A percentile compares a stretch with the other conserved stretches of the same genome.
Conservation (phyloP, 92 coral and sea anemone genomes). For the Zoanthus sociatus region DNA sequence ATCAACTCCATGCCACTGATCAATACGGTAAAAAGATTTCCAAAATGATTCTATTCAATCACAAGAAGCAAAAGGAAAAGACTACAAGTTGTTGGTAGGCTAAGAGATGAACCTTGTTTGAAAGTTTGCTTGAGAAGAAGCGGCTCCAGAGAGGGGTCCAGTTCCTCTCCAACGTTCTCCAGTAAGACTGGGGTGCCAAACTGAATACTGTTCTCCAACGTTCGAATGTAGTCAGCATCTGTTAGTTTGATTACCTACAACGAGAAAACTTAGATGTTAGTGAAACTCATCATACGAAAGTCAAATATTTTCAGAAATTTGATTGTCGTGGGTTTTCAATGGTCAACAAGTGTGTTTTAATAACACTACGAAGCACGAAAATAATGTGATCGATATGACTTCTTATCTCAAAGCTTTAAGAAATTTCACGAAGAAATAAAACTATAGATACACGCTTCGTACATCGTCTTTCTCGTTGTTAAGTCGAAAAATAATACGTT, state of each 20-base stretch:
- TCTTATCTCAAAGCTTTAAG: no score
- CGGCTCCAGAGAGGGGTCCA: constrained; percentile 98
- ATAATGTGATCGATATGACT: no score
- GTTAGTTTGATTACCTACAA: constrained; percentile 96
- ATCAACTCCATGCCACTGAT: no score
- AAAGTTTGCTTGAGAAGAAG: constrained; percentile 94
- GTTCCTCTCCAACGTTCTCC: constrained; percentile 98
- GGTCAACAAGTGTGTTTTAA: no score
- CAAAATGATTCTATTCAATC: no score
- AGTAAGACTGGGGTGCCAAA: constrained; percentile 98
- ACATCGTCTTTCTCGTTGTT: not conserved
- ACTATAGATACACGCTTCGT: not conserved
- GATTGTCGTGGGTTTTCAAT: no score
- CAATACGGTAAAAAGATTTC: no score
- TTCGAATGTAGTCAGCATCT: constrained; percentile 95
- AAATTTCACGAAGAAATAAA: no score
- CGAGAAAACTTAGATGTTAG: not conserved
- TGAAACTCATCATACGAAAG: not conserved
- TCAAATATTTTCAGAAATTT: no score
- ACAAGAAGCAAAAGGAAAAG: no score
- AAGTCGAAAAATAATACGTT: no score
- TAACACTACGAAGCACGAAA: no score
- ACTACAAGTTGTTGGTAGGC: not conserved
- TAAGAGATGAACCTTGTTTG: constrained; percentile 83
- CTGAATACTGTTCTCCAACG: constrained; percentile 98